These are phyloP conservation scores for Hipparchia semele DNA, from an alignment of 2,888 invertebrate genomes.

Conservation along the genomic window DNA sequence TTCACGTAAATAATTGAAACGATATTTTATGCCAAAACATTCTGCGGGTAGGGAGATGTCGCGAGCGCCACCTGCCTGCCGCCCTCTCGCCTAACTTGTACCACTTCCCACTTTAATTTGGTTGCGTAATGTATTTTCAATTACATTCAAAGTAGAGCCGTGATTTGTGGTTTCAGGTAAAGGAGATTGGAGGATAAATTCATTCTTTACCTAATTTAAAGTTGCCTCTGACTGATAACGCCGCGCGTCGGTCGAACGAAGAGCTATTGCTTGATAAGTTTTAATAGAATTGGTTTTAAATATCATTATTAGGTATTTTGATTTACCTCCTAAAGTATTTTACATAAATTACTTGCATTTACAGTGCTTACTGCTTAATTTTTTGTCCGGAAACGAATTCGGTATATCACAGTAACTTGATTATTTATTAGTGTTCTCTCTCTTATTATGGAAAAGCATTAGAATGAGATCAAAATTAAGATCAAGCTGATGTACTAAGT, in stretches of 20 bases:
- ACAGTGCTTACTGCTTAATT: no score
- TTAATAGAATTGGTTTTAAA: slow-evolving; percentile 7
- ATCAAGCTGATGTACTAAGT: no score
- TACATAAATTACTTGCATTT: no score
- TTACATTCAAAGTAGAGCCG: slow-evolving; percentile 77
- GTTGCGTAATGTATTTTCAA: slow-evolving; percentile 84
- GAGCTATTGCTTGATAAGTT: slow-evolving; percentile 8
- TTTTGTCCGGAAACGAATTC: no score
- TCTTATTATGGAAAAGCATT: no score
- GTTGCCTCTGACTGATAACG: slow-evolving; percentile 41
- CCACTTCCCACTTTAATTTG: slow-evolving; percentile 83
- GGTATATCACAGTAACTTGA: no score
- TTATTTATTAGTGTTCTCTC: no score
- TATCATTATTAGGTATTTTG: background rate
- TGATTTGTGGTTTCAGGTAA: slow-evolving; percentile 77
- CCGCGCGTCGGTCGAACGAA: background rate
- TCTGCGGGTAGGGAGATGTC: slow-evolving; percentile 76
- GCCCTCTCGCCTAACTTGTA: slow-evolving; percentile 76
- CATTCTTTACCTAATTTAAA: slow-evolving; percentile 71
- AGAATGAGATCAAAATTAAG: no score
- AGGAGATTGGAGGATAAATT: slow-evolving; percentile 70
- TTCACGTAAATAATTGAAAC: slow-evolving; percentile 84
- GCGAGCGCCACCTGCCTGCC: slow-evolving; percentile 77
- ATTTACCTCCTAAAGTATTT: no score
- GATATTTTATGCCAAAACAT: slow-evolving; percentile 84